Base-by-base conservation (phyloP, 2,888 invertebrate genomes). In the Portevinia maculata region DNA sequence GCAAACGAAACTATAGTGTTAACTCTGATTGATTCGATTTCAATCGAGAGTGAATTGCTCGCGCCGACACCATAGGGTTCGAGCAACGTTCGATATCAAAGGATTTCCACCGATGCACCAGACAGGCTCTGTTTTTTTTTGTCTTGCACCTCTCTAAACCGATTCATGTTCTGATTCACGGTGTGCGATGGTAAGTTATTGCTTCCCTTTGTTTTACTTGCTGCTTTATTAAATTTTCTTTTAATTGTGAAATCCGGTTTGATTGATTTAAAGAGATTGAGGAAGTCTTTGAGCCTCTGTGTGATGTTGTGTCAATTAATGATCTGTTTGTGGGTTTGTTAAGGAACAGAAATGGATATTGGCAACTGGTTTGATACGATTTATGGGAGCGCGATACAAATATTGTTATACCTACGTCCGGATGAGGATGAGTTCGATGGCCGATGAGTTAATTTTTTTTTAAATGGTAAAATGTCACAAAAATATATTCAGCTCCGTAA, bases 271-370 rank as follows among this genome's bases (percentile, higher is more conserved):
- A 57, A 44, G 37, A 46, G 75, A 81, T 75, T 81, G 75, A 75
- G 65, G 81, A 75, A 81, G 75, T 70, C 28, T 55, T 53, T 57
- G 37, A 17, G 53, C 9, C 8, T 6, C 44, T 62, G 60, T 44
- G 46, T 39, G 74, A 69, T 79, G 79, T 70, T 70, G 81, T 70
- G 81, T 75, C 81, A 81, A 81, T 81, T 81, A 75, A 70, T 64
- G 75, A 39, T 70, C 48, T 67, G 79, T 74, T 79, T 53, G 37
- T 53, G 52, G 59, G 53, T 59, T n/a, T 59, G 75, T 75, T 48
- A 44, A 44, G 57, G 32, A 30, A 79, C 74, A 53, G 34, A 69
- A 57, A 79, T 79, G 69, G 79, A 37, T 50, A 69, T 52, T 50
- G 32, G 50, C 9, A 48, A 73, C 79, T 73, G 79, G 79, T 73